Evolutionary conservation across 2,888 invertebrate genomes (phyloP), one percentile per base, ranked within the genome.

Genomic region (Panopea generosa): DNA sequence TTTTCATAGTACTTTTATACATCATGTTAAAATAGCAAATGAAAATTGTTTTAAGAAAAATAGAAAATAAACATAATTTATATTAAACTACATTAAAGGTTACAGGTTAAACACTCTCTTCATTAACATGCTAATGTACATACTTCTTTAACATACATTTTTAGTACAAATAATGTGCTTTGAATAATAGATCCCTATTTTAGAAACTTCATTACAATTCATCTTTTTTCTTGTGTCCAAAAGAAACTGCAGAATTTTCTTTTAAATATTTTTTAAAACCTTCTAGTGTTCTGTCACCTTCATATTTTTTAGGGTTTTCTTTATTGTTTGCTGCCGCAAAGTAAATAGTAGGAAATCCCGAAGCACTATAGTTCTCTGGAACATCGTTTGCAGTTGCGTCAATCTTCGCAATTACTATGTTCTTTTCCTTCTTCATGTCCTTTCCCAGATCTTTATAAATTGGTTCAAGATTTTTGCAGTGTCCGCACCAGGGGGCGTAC

Each of bases 401-500:
- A 69, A 92, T 87, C 76, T 92, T 92, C n/a, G 92, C 92, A 55
- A 92, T 86, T 2, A 92, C 88, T 6, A 92, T 63, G 70, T 92
- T 88, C 65, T 89, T 89, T 70, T 89, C 88, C 6, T 84, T 72
- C 56, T 90, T 88, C 65, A 89, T 83, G 52, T 90, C 85, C 76
- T 92, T 92, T 18, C 91, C 93, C 7, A 93, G 83, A 55, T 93
- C 91, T 60, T 91, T 93, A 84, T 92, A 94, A 11, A 90, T 89
- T 14, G 94, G 94, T 78, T 94, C 94, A 49, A 94, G 91, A 38
- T 91, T 89, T 87, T 94, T 94, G 88, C 94, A 94, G 82, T 94
- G 94, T 2, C 94, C 94, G 86, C 94, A 94, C 94, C 94, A 94
- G 2, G 94, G 94, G 4, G 94, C 94, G 83, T 94, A 94, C 79